phyloP scores from a whole-genome alignment of 2,888 invertebrate genomes.

The Gibbula magus region DNA sequence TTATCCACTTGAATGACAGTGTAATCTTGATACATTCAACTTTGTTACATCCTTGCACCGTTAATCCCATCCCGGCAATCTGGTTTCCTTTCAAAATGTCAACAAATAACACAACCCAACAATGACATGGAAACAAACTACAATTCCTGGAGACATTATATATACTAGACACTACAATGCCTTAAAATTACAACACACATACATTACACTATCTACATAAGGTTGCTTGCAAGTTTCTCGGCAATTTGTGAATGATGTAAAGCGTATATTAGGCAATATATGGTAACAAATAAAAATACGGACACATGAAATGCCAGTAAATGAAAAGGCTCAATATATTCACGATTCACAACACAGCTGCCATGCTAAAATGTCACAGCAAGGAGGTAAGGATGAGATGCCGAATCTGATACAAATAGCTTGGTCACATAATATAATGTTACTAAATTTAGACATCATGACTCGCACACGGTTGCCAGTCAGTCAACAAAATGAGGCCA shows the following conservation, averaged over 20 bases:
- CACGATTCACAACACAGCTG: constrained; percentile 28
- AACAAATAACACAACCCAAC: constrained; percentile 34
- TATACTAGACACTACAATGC: constrained; percentile 26
- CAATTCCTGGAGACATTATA: constrained; percentile 27
- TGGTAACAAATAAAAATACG: constrained; percentile 21
- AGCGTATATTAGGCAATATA: constrained; percentile 13
- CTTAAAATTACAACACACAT: constrained; percentile 34
- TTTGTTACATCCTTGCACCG: constrained; percentile 16
- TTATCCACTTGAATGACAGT: neutral
- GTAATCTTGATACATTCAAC: neutral
- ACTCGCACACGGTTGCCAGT: constrained; percentile 5
- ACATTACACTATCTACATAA: constrained; percentile 39
- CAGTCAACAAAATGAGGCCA: constrained; percentile 5
- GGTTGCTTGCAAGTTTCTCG: constrained; percentile 2
- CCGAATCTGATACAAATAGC: constrained; percentile 1
- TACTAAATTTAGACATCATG: constrained; percentile 19
- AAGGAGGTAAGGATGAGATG: constrained; percentile 22
- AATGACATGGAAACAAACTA: constrained; percentile 29
- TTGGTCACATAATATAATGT: constrained; percentile 19
- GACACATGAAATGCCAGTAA: constrained; percentile 3
- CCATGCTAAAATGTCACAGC: constrained; percentile 18
- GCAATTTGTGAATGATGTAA: constrained; percentile 19
- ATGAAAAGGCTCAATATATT: constrained; percentile 10
- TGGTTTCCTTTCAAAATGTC: constrained; percentile 21
- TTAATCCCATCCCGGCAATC: constrained; percentile 16